Conservation (phyloP, 2,113 vertebrate species). For the Xenotilapia flavipinnis region DNA sequence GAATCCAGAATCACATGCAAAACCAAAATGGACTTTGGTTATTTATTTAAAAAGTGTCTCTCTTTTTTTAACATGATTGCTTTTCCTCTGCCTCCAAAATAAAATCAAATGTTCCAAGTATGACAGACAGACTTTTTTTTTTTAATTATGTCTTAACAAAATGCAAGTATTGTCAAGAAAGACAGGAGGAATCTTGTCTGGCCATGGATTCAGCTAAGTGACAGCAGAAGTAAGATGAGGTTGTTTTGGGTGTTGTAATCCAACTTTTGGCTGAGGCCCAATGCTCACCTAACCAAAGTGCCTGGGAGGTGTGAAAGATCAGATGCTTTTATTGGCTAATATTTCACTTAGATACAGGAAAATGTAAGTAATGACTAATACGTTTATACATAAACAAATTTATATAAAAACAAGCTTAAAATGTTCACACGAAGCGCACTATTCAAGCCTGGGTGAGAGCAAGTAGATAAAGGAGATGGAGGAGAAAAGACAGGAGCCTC, state of each 20-base stretch:
- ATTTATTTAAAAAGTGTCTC: not conserved
- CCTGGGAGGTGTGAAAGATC: conserved; percentile 55
- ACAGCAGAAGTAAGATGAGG: not conserved
- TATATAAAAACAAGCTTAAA: not conserved
- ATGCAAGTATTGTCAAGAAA: not conserved
- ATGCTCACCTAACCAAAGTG: conserved; percentile 73
- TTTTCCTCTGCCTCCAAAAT: not conserved
- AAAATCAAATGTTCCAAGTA: not conserved
- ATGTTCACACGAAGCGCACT: not conserved
- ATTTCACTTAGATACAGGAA: conserved; percentile 43
- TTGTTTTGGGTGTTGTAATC: not conserved
- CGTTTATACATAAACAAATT: not conserved
- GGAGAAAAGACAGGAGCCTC: conserved; percentile 1
- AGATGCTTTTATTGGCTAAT: conserved; percentile 76
- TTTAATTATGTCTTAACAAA: fast-evolving
- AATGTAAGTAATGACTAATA: not conserved
- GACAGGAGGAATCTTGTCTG: not conserved
- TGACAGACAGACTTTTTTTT: not conserved
- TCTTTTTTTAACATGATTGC: not conserved
- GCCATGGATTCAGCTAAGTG: not conserved
- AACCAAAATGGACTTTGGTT: not conserved
- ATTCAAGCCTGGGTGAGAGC: not conserved
- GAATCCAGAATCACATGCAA: not conserved
- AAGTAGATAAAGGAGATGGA: not conserved
- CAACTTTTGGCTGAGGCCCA: conserved; percentile 41